Evolutionary conservation across 2,888 invertebrate genomes (phyloP), one percentile per base, ranked within the genome.

Genomic region (Euzetes globulus): DNA sequence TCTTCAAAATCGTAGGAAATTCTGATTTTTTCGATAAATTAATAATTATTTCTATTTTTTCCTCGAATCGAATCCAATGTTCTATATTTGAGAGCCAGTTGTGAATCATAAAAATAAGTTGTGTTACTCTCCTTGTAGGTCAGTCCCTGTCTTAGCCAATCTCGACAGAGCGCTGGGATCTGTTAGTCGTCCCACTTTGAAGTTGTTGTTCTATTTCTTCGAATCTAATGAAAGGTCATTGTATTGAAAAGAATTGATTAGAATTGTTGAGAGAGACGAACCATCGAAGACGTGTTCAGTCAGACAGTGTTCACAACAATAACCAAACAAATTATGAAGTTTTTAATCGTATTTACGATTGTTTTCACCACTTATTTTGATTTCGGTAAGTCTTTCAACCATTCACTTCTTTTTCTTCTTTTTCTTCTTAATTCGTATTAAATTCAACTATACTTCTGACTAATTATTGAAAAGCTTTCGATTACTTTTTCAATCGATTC

Each of bases 171-270:
- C 45, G 37, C 68, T 45, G n/a, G 22, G 45, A 68, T 68, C 68
- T 68, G 22, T 22, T 29, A 68, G 19, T 45, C 45, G 68, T 68
- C 45, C 68, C 68, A 68, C 37, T 68, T 68, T 13, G 5, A 22
- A 68, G 68, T 68, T 68, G 68, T 68, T 68, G 68, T 68, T n/a
- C 68, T 22, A 68, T 22, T 68, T 68, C 68, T 68, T 68, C 13
- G 47, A 22, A 25, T 68, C 19, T 41, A 68, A 41, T 22, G 19
- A 45, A 19, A 68, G 68, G 68, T 68, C 68, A 68, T 45, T 68
- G 68, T 68, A 68, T 68, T 68, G 37, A 7, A n/a, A n/a, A 25
- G 22, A 68, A 68, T 45, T 22, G 45, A 25, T 68, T 68, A 33
- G 63, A 33, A 33, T 55, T 63, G 63, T 37, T n/a, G 6, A 25